Conservation (phyloP, 2,888 invertebrate species). For the Oscheius myriophilus region DNA sequence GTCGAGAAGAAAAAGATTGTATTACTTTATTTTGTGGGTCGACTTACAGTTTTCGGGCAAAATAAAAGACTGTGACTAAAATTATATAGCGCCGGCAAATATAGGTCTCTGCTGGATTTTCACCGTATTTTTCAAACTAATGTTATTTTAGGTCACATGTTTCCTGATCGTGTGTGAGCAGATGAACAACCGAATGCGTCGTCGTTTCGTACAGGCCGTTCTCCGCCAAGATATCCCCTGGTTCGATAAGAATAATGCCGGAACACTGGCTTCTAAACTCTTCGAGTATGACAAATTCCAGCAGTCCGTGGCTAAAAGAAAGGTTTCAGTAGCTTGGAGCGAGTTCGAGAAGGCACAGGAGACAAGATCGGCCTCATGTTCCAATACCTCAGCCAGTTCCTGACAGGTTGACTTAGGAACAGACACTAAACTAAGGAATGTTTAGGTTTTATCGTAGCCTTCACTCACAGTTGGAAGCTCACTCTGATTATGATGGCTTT, state of each 20-base stretch:
- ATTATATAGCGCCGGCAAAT: too few species aligned
- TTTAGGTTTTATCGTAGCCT: slow-evolving; percentile 68
- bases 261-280: slow-evolving; percentile 73
- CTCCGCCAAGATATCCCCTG: slow-evolving; percentile 70
- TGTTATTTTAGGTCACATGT: slow-evolving; percentile 68
- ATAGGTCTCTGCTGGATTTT: too few species aligned
- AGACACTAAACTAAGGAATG: not conserved
- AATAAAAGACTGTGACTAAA: too few species aligned
- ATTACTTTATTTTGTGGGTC: not conserved
- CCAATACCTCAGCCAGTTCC: slow-evolving; percentile 58
- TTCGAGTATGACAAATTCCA: slow-evolving; percentile 72
- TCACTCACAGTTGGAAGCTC: slow-evolving; percentile 67
- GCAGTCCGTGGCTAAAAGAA: not conserved
- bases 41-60: too few species aligned
- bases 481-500: slow-evolving; percentile 71
- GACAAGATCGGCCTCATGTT: slow-evolving; percentile 69
- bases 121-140: not conserved
- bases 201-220: slow-evolving; percentile 72
- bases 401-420: slow-evolving; percentile 46
- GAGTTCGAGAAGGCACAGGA: slow-evolving; percentile 69
- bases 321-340: slow-evolving; percentile 64
- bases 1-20: not conserved
- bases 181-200: slow-evolving; percentile 73
- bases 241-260: slow-evolving; percentile 73
- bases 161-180: slow-evolving; percentile 72